A percentile compares a stretch with the other conserved stretches of the same genome.
These are phyloP conservation scores for Anser cygnoides DNA, from an alignment of 2,113 vertebrate species.

Conservation along the genomic window DNA sequence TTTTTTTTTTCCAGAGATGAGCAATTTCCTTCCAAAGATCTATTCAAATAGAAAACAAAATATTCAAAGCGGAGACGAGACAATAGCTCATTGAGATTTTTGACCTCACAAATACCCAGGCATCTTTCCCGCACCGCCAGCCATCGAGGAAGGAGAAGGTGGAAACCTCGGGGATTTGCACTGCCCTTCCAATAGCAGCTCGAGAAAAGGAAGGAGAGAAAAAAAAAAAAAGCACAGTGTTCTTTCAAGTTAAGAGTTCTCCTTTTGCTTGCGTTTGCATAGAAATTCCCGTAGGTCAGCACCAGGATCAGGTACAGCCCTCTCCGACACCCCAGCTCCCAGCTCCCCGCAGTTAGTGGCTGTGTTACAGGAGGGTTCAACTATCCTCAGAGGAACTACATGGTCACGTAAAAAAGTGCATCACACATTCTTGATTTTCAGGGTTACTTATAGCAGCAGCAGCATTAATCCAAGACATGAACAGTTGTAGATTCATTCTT, in stretches of 20 bases:
- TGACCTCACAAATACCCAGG: neutral
- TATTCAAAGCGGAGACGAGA: neutral
- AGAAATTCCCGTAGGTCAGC: slow-evolving; percentile 69
- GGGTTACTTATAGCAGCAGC: slow-evolving; percentile 80
- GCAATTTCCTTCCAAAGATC: slow-evolving; percentile 4
- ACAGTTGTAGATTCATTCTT: slow-evolving; percentile 69
- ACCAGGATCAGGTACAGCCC: slow-evolving; percentile 56
- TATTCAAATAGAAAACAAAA: neutral
- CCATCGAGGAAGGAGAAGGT: neutral
- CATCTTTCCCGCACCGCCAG: neutral
- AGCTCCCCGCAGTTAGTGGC: slow-evolving; percentile 63
- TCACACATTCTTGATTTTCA: slow-evolving; percentile 82
- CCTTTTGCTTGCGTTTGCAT: slow-evolving; percentile 68
- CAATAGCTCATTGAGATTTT: neutral
- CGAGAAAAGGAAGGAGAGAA: slow-evolving; percentile 48
- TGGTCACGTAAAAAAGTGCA: slow-evolving; percentile 75
- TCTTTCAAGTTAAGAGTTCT: slow-evolving; percentile 60
- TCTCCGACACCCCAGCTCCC: neutral
- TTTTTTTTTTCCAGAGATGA: slow-evolving; percentile 1
- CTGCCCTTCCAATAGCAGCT: slow-evolving; percentile 64
- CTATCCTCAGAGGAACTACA: slow-evolving; percentile 54
- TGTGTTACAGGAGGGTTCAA: slow-evolving; percentile 66
- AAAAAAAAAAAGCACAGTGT: slow-evolving; percentile 67
- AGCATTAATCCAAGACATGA: slow-evolving; percentile 79
- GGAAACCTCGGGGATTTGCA: slow-evolving; percentile 34